Evolutionary conservation across 2,888 invertebrate genomes (phyloP), one percentile per base, ranked within the genome.

Genomic region (Caenorhabditis becei): DNA sequence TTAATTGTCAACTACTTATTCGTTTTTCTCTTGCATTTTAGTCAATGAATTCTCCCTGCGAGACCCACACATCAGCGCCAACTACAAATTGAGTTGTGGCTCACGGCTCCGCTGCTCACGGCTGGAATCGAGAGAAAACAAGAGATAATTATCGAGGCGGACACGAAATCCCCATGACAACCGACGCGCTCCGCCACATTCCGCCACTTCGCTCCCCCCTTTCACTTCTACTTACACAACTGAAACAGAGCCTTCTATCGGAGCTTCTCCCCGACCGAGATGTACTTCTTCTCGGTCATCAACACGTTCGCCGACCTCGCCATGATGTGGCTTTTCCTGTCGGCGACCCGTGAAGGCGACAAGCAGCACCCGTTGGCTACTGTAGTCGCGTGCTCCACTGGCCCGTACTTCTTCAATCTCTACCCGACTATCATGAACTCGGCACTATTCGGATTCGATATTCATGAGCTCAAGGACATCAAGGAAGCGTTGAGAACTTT

Each of bases 271-370:
- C n/a, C 44, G 23, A 56, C 53, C 63, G 44, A 65, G 65, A 77
- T 81, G 81, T 59, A 65, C 58, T 44, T 81, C 61, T 72, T 72
- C 59, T 61, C 67, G 35, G 10, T 72, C 7, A 44, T 72, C 61
- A 77, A 62, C 37, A 66, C 54, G 1, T 28, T 80, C 8, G 67
- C 67, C 54, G 80, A 80, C 75, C 32, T 80, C 28, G 69, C 54
- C n/a, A 74, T 80, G 26, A 41, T 80, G 32, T 75, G 65, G 69
- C 65, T 80, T 32, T 44, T 75, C 53, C 3, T 51, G 32, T 54
- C 67, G 28, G 37, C 47, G 5, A n/a, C 63, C 26, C 67, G 49
- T 11, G 41, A 26, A 18, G 71, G 70, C 3, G 75, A 70, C 59
- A 5, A 37, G 8, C 26, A 23, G 1, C 70, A 80, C 47, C 80